Conservation (phyloP, 1,140 invertebrate genomes). For the Heliconius eleuchia region DNA sequence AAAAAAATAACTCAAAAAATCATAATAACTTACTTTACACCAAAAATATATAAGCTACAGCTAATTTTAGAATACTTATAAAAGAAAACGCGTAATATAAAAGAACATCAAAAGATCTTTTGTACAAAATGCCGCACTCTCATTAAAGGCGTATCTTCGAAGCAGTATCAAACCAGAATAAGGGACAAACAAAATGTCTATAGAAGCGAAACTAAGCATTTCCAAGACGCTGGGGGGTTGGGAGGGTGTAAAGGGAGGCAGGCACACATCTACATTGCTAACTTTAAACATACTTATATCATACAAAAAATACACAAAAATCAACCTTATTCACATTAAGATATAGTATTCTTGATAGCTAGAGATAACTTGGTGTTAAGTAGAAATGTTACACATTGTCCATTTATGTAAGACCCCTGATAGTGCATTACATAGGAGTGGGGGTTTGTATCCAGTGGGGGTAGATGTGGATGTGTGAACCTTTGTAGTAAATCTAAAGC, state of each 20-base stretch:
- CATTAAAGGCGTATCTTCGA: conserved; percentile 58
- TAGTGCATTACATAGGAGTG: conserved; percentile 54
- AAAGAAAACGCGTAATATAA: conserved; percentile 22
- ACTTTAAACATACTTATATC: conserved; percentile 43
- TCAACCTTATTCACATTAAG: conserved; percentile 31
- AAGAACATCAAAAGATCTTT: conserved; percentile 40
- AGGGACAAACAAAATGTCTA: conserved; percentile 74
- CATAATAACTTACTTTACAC: no score
- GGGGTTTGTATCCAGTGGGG: conserved; percentile 37
- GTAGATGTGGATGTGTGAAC: conserved; percentile 40
- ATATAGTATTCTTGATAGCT: conserved; percentile 28
- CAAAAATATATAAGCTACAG: conserved; percentile 1
- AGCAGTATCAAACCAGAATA: conserved; percentile 63
- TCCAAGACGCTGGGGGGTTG: conserved; percentile 65
- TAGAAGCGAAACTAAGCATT: conserved; percentile 70
- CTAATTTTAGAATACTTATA: conserved; percentile 19
- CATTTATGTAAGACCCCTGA: conserved; percentile 64
- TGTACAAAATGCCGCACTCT: conserved; percentile 35
- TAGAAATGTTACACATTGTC: conserved; percentile 56
- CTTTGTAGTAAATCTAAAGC: conserved; percentile 52
- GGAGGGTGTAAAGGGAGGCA: conserved; percentile 31
- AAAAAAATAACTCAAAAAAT: no score
- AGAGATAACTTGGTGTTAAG: conserved; percentile 40
- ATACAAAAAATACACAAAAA: conserved; percentile 27
- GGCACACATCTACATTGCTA: conserved; percentile 43